Base-by-base conservation (phyloP, 2,797 vertebrate species). In the Odontamblyopus rebecca region DNA sequence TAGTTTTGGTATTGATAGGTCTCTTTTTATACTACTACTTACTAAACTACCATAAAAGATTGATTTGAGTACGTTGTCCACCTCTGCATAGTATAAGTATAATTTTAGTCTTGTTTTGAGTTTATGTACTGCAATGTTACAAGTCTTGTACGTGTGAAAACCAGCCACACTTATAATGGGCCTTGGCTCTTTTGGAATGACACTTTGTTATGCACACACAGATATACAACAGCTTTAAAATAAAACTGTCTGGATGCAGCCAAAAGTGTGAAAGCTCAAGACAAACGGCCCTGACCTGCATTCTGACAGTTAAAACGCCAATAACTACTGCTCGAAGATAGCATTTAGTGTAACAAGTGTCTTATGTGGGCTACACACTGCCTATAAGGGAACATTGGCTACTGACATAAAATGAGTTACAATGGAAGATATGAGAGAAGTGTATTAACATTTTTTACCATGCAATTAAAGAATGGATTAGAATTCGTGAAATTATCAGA, bases 171-270 rank as follows among this genome's bases (percentile, higher is more conserved):
- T 72, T 84, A 67, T 69, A 72, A 82, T 29, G 30, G 75, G 68
- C 74, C 57, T 63, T 56, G 51, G 80, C 27, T 0, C 60, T 67
- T 64, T 65, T 54, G 41, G 71, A 79, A 76, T 73, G 61, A 74
- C 70, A 70, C 61, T 83, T 79, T 78, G 73, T 74, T 79, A 71
- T 57, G 53, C 72, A 54, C 35, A 51, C 57, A n/a, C 56, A 60
- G 64, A 62, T 50, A 64, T 67, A 75, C 63, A 69, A 80, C 62
- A 32, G 32, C 56, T 41, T 26, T 57, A 70, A 60, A 48, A 73
- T 57, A 62, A 69, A 75, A 69, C 7, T 38, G 61, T 66, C 68
- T 71, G 48, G 27, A 51, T 66, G 26, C 35, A 6, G 51, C 53
- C 30, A 29, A 67, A 73, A 72, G 32, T 65, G 75, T 78, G 66